Conservation (phyloP, 2,888 invertebrate species). For the Eristalis intricaria region DNA sequence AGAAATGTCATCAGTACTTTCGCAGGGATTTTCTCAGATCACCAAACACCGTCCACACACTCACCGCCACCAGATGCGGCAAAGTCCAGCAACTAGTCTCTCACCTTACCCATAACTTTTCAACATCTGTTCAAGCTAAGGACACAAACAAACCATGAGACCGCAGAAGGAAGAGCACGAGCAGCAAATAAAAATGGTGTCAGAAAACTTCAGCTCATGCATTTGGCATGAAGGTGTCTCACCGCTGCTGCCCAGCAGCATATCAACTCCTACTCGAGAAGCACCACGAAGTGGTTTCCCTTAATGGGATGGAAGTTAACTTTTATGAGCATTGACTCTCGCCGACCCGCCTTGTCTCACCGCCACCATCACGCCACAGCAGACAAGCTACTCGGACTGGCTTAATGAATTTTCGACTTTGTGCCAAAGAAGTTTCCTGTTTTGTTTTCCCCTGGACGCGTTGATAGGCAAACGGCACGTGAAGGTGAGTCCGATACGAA, state of each 20-base stretch:
- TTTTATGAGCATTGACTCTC: constrained; percentile 28
- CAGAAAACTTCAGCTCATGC: constrained; percentile 16
- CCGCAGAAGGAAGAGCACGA: background rate
- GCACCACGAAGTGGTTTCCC: constrained; percentile 24
- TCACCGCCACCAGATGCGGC: background rate
- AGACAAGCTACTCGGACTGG: background rate
- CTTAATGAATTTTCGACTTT: constrained; percentile 46
- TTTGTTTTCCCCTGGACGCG: background rate
- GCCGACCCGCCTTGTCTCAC: background rate
- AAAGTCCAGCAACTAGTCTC: background rate
- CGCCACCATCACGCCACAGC: background rate
- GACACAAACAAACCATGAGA: background rate
- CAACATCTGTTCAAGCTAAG: background rate
- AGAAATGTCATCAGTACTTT: background rate
- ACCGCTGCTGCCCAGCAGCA: background rate
- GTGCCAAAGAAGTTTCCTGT: background rate
- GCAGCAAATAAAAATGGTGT: background rate
- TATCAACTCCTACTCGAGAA: constrained; percentile 23
- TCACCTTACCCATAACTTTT: background rate
- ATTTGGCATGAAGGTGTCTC: constrained; percentile 8
- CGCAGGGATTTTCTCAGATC: background rate
- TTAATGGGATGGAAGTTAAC: constrained; percentile 45
- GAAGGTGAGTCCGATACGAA: background rate
- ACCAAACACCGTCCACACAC: background rate
- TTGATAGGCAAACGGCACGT: constrained; percentile 8